Evolutionary conservation across 1,140 invertebrate genomes (phyloP), one percentile per base, ranked within the genome.

Genomic region (Papilio machaon): DNA sequence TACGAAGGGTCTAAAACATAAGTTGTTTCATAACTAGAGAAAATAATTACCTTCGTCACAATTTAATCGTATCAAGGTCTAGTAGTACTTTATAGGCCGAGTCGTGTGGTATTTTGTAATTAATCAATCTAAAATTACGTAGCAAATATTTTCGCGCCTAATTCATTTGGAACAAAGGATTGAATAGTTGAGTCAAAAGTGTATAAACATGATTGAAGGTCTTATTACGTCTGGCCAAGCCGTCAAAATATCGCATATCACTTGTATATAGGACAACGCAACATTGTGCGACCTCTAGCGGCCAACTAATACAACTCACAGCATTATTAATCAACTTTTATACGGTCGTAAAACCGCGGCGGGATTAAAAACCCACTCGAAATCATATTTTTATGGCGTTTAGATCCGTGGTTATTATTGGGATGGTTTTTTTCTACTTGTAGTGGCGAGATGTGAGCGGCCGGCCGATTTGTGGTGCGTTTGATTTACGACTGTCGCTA

Each of bases 321-420:
- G 82, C 85, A 88, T 90, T 93, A 91, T 93, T 94, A 94, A 94
- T 94, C 91, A 94, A 94, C 47, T 90, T 93, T 92, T 90, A 94
- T 86, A 88, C 78, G 88, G 83, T 92, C 92, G 90, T 94, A 92
- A 92, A 93, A 89, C 88, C 86, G 82, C 85, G 85, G 81, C 85
- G 87, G 91, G 89, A 94, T 92, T 93, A 94, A 90, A 89, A 90
- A 89, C 82, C 85, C 85, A 88, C 84, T 89, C 83, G 85, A 87
- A 92, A 91, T 94, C 89, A 92, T 92, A 91, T 91, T 91, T 93
- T 94, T 92, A 94, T 91, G 91, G 85, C 85, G 90, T 92, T 94
- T 92, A 91, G 89, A 93, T 94, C 91, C 89, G 85, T 84, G 85
- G 85, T 90, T 90, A 89, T 92, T 89, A 90, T 90, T 90, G 85